Evolutionary conservation across 2,888 invertebrate genomes (phyloP).

Genomic region (Pardosa pseudoannulata): DNA sequence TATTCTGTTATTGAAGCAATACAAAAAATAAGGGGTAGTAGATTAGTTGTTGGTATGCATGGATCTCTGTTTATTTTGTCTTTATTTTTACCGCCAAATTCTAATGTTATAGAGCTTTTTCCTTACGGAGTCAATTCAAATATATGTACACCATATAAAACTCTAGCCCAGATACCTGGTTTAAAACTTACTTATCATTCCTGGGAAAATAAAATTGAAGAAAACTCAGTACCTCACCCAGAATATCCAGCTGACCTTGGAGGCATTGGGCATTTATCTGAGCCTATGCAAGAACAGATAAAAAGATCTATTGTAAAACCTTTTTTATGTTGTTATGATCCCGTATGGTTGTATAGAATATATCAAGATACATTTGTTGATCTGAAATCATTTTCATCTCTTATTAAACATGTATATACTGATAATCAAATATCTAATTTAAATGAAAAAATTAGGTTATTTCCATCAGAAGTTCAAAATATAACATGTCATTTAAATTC

Average conservation of each 20-base stretch:
- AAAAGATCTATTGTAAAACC: slow-evolving; percentile 75
- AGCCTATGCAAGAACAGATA: slow-evolving; percentile 76
- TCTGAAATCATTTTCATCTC: slow-evolving; percentile 47
- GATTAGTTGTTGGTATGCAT: slow-evolving; percentile 78
- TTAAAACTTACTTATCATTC: slow-evolving; percentile 77
- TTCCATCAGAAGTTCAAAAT: slow-evolving; percentile 56
- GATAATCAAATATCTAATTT: no score
- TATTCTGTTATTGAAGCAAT: slow-evolving; percentile 75
- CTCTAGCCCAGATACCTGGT: slow-evolving; percentile 76
- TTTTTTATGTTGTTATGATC: slow-evolving; percentile 79
- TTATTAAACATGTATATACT: slow-evolving; percentile 32
- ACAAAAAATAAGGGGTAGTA: slow-evolving; percentile 73
- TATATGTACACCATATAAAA: slow-evolving; percentile 79
- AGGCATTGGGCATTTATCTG: slow-evolving; percentile 78
- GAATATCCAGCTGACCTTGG: slow-evolving; percentile 77
- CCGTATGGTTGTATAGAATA: slow-evolving; percentile 79
- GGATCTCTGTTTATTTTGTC: slow-evolving; percentile 79
- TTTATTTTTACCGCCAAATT: slow-evolving; percentile 78
- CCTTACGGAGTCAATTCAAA: slow-evolving; percentile 79
- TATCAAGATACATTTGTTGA: slow-evolving; percentile 80
- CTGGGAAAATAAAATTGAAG: slow-evolving; percentile 78
- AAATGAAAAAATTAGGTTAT: slow-evolving; percentile 10
- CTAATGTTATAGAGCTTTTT: slow-evolving; percentile 79
- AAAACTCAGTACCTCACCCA: slow-evolving; percentile 77
- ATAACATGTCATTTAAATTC: slow-evolving; percentile 4